Percentiles rank a stretch among this genome's conserved stretches.
phyloP scores from a whole-genome alignment of 2,888 invertebrate genomes.

The Allacma fusca region DNA sequence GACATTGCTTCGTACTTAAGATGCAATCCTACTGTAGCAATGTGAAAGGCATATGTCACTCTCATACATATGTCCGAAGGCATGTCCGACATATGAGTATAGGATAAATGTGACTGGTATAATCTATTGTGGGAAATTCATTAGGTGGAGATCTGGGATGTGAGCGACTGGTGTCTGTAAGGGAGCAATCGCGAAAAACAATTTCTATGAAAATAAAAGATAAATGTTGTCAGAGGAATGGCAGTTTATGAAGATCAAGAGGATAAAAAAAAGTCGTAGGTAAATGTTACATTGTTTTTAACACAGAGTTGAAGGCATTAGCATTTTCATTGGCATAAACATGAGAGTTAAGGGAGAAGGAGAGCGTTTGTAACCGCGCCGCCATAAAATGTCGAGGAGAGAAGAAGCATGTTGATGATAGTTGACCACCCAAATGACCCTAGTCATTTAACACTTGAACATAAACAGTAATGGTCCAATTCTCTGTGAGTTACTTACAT shows the following conservation, averaged over 20 bases:
- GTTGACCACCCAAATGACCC: constrained; percentile 62
- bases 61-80: too few relatives aligned
- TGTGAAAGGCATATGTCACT: too few relatives aligned
- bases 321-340: constrained; percentile 58
- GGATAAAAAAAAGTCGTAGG: constrained; percentile 35
- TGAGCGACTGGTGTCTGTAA: neutral
- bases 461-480: constrained; percentile 61
- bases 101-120: too few relatives aligned
- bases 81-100: too few relatives aligned
- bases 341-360: constrained; percentile 44
- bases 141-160: too few relatives aligned
- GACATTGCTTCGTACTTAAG: too few relatives aligned
- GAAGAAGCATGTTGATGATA: constrained; percentile 59
- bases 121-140: too few relatives aligned
- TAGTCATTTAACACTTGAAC: constrained; percentile 61
- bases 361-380: constrained; percentile 38
- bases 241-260: constrained; percentile 16
- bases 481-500: constrained; percentile 61
- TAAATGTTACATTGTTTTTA: constrained; percentile 58
- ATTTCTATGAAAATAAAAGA: constrained; percentile 28
- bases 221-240: constrained; percentile 26
- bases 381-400: constrained; percentile 49
- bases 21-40: too few relatives aligned
- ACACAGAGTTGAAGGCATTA: constrained; percentile 50
- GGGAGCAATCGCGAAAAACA: constrained; percentile 9